These are phyloP conservation scores for Drosophila serrata DNA, from an alignment of 1,140 invertebrate species.

Conservation along the genomic window DNA sequence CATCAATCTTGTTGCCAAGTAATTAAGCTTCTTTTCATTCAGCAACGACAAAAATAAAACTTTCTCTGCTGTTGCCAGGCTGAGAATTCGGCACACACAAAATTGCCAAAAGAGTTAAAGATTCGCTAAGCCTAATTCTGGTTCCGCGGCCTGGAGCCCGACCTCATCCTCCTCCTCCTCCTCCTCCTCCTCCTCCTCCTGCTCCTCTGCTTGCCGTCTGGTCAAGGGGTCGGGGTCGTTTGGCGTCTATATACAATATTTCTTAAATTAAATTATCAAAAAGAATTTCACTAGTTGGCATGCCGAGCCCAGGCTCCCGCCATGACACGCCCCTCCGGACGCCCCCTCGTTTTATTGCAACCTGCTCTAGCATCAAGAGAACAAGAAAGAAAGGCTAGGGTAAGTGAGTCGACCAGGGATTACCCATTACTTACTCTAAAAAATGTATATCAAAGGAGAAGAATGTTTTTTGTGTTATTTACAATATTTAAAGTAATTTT, in stretches of 20 bases:
- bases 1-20: slow-evolving; percentile 39
- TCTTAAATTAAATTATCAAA: slow-evolving; percentile 82
- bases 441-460: background rate
- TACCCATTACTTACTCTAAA: background rate
- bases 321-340: slow-evolving; percentile 23
- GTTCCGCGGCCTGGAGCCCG: background rate
- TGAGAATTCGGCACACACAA: slow-evolving; percentile 57
- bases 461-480: background rate
- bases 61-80: slow-evolving; percentile 65
- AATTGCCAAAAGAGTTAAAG: slow-evolving; percentile 26
- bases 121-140: slow-evolving; percentile 60
- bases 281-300: slow-evolving; percentile 82
- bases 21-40: slow-evolving; percentile 48
- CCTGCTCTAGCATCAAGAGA: slow-evolving; percentile 21
- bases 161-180: background rate
- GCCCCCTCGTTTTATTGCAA: slow-evolving; percentile 30
- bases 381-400: background rate
- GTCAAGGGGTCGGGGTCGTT: slow-evolving; percentile 73
- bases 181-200: no score
- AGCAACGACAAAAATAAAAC: slow-evolving; percentile 39
- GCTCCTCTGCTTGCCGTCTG: slow-evolving; percentile 12
- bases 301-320: slow-evolving; percentile 58
- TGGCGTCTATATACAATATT: slow-evolving; percentile 75
- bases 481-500: background rate
- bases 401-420: background rate